Evolutionary conservation across 2,888 invertebrate genomes (phyloP).

Genomic region (Nemapogon koenigi): DNA sequence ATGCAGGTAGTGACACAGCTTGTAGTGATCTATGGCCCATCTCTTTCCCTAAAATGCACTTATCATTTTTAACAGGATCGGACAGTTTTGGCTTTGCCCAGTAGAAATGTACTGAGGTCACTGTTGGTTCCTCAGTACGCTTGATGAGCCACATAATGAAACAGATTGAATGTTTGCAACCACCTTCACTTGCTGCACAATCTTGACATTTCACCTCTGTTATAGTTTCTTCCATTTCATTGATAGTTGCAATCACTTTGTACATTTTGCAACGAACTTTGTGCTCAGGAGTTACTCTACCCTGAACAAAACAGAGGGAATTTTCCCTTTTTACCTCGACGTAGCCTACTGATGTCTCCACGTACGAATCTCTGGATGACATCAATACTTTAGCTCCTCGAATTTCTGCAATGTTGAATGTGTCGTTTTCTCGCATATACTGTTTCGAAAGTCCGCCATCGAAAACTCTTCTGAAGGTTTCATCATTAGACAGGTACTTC

Average conservation of each 20-base stretch:
- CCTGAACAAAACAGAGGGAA: neutral
- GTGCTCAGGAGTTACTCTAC: neutral
- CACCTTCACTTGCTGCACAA: no score
- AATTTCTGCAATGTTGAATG: neutral
- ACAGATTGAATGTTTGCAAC: no score
- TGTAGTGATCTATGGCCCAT: no score
- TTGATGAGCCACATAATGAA: no score
- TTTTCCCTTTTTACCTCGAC: neutral
- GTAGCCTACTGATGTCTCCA: neutral
- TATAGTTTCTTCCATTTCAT: neutral
- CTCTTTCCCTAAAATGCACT: no score
- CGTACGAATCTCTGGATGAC: neutral
- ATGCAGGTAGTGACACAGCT: no score
- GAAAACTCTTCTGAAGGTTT: neutral
- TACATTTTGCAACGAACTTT: neutral
- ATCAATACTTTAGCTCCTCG: neutral
- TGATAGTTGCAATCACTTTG: neutral
- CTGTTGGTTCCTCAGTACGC: no score
- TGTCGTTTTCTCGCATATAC: neutral
- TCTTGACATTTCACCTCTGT: slow-evolving; percentile 8
- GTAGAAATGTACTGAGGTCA: no score
- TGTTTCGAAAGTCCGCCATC: neutral
- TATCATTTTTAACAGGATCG: no score
- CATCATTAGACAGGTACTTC: no score
- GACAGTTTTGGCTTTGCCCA: no score